Base-by-base conservation (phyloP, 2,888 invertebrate genomes). In the Idaea biselata region DNA sequence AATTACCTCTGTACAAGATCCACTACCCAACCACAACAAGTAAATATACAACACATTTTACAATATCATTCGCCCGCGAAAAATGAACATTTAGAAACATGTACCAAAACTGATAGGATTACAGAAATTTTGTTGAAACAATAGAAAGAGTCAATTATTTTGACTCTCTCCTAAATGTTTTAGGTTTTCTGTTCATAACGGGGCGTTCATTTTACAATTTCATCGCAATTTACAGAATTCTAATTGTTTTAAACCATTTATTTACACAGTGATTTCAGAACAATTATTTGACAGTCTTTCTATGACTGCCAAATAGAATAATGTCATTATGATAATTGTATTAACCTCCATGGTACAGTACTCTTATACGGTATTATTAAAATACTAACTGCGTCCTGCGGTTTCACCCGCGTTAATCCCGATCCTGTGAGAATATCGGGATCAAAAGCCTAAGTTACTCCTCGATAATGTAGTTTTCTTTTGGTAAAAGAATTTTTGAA, bases 21-120 rank as follows among this genome's bases (percentile, higher is more conserved):
- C 60, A 89, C 68, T 73, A 85, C 71, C 89, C 89, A 89, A 16
- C 84, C 87, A 60, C 79, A 84, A 61, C 85, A 87, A 6, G 89
- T 88, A 68, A 90, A 89, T 65, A 90, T 80, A 67, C 89, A 89
- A 71, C 89, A 90, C 89, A 90, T 89, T 67, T 33, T 81, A 65
- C 59, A 56, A 67, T 73, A 59, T 7, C 56, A 60, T 62, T 59
- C 69, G 55, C 61, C 61, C 25, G 25, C 25, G 25, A 25, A 25
- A 25, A 25, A 25, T 66, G 63, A 64, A 1, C 25, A 25, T 25
- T 25, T 25, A 25, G 25, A 60, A 63, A 62, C 32, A n/a, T 55
- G 58, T 61, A 60, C 60, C 25, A 63, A 55, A 16, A 55, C 59
- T 56, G 16, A 59, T 62, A 59, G 60, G 66, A 65, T 66, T 65